Percentiles rank a stretch among this genome's conserved stretches.
Evolutionary conservation across 2,888 invertebrate genomes (phyloP).

Genomic region (Drosophila conformis): DNA sequence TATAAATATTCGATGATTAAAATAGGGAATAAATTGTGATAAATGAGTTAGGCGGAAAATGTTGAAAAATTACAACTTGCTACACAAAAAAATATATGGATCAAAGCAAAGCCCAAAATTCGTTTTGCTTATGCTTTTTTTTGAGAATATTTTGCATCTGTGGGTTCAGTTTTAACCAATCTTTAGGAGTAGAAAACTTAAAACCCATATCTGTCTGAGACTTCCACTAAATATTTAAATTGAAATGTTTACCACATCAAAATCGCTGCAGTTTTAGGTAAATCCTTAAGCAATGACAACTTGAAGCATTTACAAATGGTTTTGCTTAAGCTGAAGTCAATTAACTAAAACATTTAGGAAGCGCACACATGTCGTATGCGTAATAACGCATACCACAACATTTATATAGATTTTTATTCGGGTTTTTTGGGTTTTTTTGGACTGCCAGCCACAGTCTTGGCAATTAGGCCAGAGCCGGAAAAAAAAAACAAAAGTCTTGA

Average conservation of each 20-base stretch:
- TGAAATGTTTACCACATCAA: background rate
- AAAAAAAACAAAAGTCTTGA: conserved; percentile 61
- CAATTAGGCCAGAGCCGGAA: conserved; percentile 67
- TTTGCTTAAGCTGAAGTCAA: conserved; percentile 21
- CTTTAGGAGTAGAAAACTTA: background rate
- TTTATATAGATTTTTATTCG: conserved; percentile 51
- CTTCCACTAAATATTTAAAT: background rate
- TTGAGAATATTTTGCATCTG: background rate
- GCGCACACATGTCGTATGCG: conserved; percentile 63
- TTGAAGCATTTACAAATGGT: background rate
- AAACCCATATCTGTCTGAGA: background rate
- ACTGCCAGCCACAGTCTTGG: conserved; percentile 62
- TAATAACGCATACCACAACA: conserved; percentile 50
- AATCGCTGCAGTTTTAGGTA: background rate
- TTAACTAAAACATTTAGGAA: conserved; percentile 43
- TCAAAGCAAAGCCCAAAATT: background rate
- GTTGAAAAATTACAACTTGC: background rate
- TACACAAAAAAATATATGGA: background rate
- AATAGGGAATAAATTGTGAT: background rate
- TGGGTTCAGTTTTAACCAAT: background rate
- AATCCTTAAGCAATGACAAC: background rate
- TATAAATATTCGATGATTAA: background rate
- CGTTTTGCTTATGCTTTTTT: background rate
- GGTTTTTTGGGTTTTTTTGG: conserved; percentile 23
- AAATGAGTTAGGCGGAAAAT: background rate